A percentile compares a stretch with the other conserved stretches of the same genome.
Conservation (phyloP, 2,888 invertebrate species). For the Serripes groenlandicus region DNA sequence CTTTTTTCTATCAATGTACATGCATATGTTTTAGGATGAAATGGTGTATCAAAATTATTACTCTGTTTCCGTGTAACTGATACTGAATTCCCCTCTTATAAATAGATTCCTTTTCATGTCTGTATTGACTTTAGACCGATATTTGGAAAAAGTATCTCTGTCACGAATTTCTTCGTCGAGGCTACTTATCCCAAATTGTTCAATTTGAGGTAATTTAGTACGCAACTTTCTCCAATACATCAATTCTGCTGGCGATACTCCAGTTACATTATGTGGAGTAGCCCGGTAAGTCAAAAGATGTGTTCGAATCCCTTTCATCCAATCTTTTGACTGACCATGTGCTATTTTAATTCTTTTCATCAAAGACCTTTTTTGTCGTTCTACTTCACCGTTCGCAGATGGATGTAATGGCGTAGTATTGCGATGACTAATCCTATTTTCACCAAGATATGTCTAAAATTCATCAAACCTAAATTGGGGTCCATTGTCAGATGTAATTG, state of each 20-base stretch:
- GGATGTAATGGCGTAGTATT: constrained; percentile 57
- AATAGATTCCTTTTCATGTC: constrained; percentile 29
- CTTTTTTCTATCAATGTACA: neutral
- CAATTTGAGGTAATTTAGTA: constrained; percentile 57
- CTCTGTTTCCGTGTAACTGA: constrained; percentile 23
- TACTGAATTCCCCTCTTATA: constrained; percentile 42
- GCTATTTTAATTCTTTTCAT: constrained; percentile 65
- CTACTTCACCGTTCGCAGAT: constrained; percentile 63
- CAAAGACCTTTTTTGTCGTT: constrained; percentile 65
- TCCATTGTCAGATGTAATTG: constrained; percentile 63
- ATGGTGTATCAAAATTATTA: neutral
- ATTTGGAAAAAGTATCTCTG: constrained; percentile 13
- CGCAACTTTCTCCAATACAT: constrained; percentile 59
- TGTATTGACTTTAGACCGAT: constrained; percentile 31
- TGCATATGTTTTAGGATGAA: neutral
- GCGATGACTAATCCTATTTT: constrained; percentile 49
- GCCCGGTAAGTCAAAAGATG: constrained; percentile 54
- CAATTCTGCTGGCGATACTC: constrained; percentile 48
- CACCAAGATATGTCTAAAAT: constrained; percentile 48
- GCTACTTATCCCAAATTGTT: neutral
- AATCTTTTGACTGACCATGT: constrained; percentile 43
- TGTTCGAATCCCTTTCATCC: constrained; percentile 48
- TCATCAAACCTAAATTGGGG: constrained; percentile 48
- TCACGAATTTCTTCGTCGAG: constrained; percentile 41
- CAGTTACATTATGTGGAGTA: constrained; percentile 60